Conservation (phyloP, 2,888 invertebrate species). For the Rotaria socialis region DNA sequence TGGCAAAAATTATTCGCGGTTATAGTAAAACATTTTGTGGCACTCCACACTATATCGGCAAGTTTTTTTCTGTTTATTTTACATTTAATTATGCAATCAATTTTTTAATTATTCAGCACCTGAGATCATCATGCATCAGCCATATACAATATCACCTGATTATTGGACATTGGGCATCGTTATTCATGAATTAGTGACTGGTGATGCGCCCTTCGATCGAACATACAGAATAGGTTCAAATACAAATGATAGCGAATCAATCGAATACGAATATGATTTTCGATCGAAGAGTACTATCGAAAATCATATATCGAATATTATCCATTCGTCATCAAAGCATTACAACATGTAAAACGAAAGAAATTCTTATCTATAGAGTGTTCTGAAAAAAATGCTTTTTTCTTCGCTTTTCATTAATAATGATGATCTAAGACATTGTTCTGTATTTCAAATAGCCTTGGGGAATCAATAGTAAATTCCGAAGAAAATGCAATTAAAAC, state of each 20-base stretch:
- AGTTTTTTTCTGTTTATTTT: background rate
- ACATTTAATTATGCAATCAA: no score
- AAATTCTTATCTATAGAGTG: no score
- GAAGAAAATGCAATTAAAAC: background rate
- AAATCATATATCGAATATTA: no score
- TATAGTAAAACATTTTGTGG: conserved; percentile 33
- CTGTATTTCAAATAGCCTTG: no score
- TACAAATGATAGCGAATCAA: background rate
- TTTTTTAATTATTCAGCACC: background rate
- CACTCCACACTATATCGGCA: conserved; percentile 25
- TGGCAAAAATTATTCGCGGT: conserved; percentile 24
- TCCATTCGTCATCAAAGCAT: background rate
- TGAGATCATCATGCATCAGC: background rate
- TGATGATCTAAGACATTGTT: no score
- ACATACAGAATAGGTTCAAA: background rate
- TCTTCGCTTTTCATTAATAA: background rate
- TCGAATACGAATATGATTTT: background rate
- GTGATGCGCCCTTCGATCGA: conserved; percentile 1
- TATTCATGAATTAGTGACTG: conserved; percentile 18
- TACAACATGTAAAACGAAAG: background rate
- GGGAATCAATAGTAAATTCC: no score
- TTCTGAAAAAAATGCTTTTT: no score
- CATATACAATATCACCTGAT: conserved; percentile 1
- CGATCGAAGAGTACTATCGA: background rate
- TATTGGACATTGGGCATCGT: conserved; percentile 19